Evolutionary conservation across 2,113 vertebrate genomes (phyloP), one percentile per base, ranked within the genome.

Genomic region (Candoia aspera): DNA sequence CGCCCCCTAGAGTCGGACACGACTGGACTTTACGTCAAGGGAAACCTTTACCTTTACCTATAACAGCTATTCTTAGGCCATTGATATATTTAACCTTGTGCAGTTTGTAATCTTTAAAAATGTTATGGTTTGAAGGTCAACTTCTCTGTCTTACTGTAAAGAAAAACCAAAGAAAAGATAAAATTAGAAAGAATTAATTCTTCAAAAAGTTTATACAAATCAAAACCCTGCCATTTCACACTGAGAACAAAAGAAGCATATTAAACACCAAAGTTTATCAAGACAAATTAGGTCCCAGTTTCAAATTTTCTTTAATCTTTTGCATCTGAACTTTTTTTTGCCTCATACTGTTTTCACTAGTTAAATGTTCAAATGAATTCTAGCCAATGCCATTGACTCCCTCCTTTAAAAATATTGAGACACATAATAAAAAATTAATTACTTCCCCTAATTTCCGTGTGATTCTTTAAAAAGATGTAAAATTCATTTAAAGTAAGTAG

Each of bases 351-450:
- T 98, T 98, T 98, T 98, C 97, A 97, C 97, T 97, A 98, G 97
- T 98, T 98, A 98, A 98, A 98, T 98, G 98, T 97, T 97, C 98
- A 98, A 98, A 98, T 98, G 98, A 98, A 98, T 98, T 97, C 98
- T 98, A 98, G 98, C 98, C 98, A 97, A 97, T 98, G 97, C 98
- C 98, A 97, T 98, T 98, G 97, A 98, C 98, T 99, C 98, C 97
- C 97, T 98, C 97, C 96, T 97, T 98, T 97, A 98, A 98, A 99
- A 99, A 99, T 98, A 99, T 98, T 96, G 97, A 99, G 98, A 99
- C 98, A 98, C 98, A 98, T 99, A 98, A 99, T 99, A 98, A 99
- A 99, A 99, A 99, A 98, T 99, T 99, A 99, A 99, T 99, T 99
- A 99, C 98, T 98, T 98, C 98, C 97, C 97, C 98, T 99, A 98